Conservation (phyloP, 1,140 invertebrate species). For the Rhizoglyphus robini region DNA sequence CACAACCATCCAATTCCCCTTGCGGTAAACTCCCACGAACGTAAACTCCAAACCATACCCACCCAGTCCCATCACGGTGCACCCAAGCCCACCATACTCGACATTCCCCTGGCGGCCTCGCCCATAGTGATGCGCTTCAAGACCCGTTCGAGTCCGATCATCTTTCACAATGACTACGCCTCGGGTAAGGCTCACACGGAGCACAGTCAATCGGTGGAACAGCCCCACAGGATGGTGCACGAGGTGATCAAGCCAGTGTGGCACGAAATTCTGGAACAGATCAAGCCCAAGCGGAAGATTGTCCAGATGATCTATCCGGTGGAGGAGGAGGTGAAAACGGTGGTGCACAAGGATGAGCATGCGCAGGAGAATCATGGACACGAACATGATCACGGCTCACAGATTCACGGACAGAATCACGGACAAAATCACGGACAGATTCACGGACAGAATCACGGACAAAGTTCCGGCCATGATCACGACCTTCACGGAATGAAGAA, state of each 20-base stretch:
- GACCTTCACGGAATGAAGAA: too few species aligned
- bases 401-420: too few species aligned
- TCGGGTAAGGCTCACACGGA: not conserved
- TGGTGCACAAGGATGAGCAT: not conserved
- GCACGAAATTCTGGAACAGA: conserved; percentile 6
- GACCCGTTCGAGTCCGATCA: not conserved
- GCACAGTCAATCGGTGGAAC: not conserved
- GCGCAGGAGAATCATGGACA: not conserved
- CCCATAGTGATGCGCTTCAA: not conserved
- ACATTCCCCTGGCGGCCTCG: too few species aligned
- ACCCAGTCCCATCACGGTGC: too few species aligned
- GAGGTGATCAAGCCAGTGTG: not conserved
- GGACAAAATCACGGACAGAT: too few species aligned
- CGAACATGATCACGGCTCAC: too few species aligned
- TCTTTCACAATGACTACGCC: not conserved
- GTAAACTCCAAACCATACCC: too few species aligned
- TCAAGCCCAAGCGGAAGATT: conserved; percentile 1
- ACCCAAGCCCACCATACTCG: too few species aligned
- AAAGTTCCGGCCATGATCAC: too few species aligned
- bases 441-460: too few species aligned
- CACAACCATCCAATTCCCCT: too few species aligned
- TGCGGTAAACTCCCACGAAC: too few species aligned
- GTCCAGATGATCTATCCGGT: not conserved
- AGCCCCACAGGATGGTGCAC: not conserved
- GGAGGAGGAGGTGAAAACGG: not conserved